Conservation (phyloP, 2,113 vertebrate species). For the Trematomus loennbergii region DNA sequence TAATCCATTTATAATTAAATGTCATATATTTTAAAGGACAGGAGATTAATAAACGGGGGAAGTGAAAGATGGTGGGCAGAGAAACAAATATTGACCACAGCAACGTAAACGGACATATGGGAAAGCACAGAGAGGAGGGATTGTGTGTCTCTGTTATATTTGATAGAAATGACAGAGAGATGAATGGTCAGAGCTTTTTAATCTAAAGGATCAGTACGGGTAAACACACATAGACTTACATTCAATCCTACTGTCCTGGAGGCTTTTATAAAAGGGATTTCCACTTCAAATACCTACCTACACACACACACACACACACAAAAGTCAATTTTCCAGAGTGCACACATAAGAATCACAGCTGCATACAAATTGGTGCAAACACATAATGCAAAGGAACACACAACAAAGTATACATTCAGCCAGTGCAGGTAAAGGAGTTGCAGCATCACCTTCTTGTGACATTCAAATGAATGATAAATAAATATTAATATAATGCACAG, state of each 20-base stretch:
- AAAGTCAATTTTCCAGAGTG: not conserved
- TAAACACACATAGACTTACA: slow-evolving; percentile 28
- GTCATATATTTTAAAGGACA: slow-evolving; percentile 63
- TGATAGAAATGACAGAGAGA: slow-evolving; percentile 65
- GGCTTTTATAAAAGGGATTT: slow-evolving; percentile 13
- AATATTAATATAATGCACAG: not conserved
- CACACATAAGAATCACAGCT: slow-evolving; percentile 3
- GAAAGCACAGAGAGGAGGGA: slow-evolving; percentile 16
- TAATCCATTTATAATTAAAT: slow-evolving; percentile 71
- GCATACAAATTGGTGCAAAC: slow-evolving; percentile 17
- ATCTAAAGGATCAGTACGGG: slow-evolving; percentile 27
- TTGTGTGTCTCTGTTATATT: slow-evolving; percentile 48
- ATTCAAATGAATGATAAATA: not conserved
- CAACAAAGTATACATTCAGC: not conserved
- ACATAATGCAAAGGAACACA: not conserved
- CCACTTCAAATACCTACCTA: slow-evolving; percentile 13
- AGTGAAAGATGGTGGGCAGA: slow-evolving; percentile 35
- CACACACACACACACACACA: not conserved
- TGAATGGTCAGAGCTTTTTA: slow-evolving; percentile 51
- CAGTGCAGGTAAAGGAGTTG: not conserved
- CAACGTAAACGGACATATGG: slow-evolving; percentile 20
- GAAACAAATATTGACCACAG: slow-evolving; percentile 64
- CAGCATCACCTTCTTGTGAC: not conserved
- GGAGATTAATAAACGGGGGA: slow-evolving; percentile 57
- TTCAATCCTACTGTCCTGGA: not conserved